Base-by-base conservation (phyloP, 64 coral and sea anemone species). In the Catalaphyllia jardinei region DNA sequence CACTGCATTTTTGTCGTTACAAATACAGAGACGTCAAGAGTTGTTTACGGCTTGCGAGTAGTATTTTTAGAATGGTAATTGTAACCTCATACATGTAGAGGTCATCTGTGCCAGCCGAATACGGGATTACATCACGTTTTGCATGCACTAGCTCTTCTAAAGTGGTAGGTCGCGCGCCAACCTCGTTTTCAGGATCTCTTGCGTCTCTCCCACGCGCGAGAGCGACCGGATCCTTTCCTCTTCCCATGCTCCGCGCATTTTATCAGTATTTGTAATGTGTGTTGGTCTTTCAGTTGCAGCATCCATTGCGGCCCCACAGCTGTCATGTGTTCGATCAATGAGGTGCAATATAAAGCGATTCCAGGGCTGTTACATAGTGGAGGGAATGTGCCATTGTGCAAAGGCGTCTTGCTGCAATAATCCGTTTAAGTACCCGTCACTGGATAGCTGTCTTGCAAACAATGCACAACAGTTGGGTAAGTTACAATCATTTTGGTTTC, bases 351-450 rank as follows among this genome's bases (percentile, higher is more conserved):
- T 24, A 1, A 67, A 24, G 62, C 33, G 12, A 4, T 82, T 62
- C 55, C 65, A 82, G 65, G 89, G 89, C 8, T 91, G 89, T 51
- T 83, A 62, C 52, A 67, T 52, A 2, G 38, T 74, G 10, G 22
- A 85, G 20, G 89, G 89, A 13, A 52, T 83, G 52, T 91, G 89
- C 13, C 33, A 42, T 52, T 91, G 89, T 29, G 69, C 24, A 8
- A 27, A 81, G 60, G 89, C 89, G 14, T 74, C 33, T 24, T 91
- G 89, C 35, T 91, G 89, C 64, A 52, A 76, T 27, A 91, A 91
- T 76, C 89, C 89, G 10, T 91, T 91, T 12, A 81, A 84, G 22
- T 91, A 91, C 57, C 29, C 67, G 52, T 74, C 57, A 49, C n/a
- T 91, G 52, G 49, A 71, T 2, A 91, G 69, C 80, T 91, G 89